phyloP scores from a whole-genome alignment of 2,113 vertebrate genomes.

The Struthidea cinerea region DNA sequence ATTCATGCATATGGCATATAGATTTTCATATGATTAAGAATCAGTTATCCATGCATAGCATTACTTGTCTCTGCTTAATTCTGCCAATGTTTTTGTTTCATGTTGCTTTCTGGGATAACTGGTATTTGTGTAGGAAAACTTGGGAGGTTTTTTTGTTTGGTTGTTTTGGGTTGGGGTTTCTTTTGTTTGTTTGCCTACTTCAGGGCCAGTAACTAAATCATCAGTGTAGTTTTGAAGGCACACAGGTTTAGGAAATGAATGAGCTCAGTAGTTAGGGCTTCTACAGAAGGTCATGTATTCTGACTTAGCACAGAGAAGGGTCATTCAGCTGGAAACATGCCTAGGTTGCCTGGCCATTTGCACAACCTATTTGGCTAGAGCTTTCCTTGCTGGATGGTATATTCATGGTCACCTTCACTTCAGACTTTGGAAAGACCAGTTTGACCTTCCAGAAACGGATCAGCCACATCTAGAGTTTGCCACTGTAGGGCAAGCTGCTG shows the following conservation, averaged over 20 bases:
- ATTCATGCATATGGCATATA: background rate
- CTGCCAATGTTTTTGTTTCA: background rate
- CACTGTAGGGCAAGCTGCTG: slow-evolving; percentile 10
- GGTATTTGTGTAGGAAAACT: background rate
- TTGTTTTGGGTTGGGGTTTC: background rate
- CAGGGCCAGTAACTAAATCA: background rate
- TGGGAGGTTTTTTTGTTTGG: background rate
- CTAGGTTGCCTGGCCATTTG: background rate
- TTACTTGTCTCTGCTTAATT: background rate
- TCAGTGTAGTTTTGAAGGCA: background rate
- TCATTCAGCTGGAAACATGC: background rate
- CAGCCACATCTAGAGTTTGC: slow-evolving; percentile 7
- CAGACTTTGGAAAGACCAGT: slow-evolving; percentile 64
- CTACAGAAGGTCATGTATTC: background rate
- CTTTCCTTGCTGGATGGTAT: slow-evolving; percentile 57
- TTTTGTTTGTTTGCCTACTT: background rate
- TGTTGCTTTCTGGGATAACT: background rate
- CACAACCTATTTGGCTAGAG: slow-evolving; percentile 53
- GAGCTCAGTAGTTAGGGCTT: background rate
- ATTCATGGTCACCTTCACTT: slow-evolving; percentile 62
- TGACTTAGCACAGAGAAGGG: background rate
- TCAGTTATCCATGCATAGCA: background rate
- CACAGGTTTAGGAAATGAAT: background rate
- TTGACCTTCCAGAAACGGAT: slow-evolving; percentile 56
- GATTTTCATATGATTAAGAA: slow-evolving; percentile 21